Evolutionary conservation across 2,797 vertebrate species (phyloP).

Genomic region (Eremophila alpestris): DNA sequence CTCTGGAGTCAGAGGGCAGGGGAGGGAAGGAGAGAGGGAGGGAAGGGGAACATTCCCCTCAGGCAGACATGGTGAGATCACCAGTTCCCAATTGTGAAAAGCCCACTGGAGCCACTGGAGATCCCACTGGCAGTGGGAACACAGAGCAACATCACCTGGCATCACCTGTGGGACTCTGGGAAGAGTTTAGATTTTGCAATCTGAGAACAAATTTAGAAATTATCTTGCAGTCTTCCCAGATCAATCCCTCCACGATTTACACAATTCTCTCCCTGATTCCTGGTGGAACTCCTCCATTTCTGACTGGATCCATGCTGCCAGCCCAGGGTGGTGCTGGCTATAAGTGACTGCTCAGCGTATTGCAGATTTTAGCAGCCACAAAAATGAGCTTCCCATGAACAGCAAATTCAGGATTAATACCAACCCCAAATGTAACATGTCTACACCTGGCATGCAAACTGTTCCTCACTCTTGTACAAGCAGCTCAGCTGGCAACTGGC

Average conservation of each 20-base stretch:
- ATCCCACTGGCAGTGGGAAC: background rate
- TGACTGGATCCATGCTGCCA: background rate
- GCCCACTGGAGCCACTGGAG: background rate
- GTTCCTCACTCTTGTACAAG: background rate
- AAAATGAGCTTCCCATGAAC: background rate
- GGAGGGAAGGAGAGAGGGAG: background rate
- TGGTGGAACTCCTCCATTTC: background rate
- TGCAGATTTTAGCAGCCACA: background rate
- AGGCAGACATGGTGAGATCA: background rate
- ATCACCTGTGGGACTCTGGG: background rate
- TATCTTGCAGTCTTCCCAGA: background rate
- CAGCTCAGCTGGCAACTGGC: background rate
- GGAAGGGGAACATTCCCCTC: background rate
- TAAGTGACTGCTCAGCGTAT: background rate
- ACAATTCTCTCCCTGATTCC: background rate
- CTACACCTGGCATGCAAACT: background rate
- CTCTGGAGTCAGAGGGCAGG: background rate
- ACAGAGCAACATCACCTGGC: background rate
- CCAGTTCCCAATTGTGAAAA: fast-evolving
- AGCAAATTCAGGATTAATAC: background rate
- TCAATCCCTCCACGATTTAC: background rate
- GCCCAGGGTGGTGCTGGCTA: background rate
- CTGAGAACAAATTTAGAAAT: background rate
- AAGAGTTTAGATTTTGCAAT: background rate
- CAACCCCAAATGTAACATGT: background rate